Percentiles rank a stretch among this genome's conserved stretches.
phyloP scores from a whole-genome alignment of 2,797 vertebrate genomes.

The Gallirallus australis region DNA sequence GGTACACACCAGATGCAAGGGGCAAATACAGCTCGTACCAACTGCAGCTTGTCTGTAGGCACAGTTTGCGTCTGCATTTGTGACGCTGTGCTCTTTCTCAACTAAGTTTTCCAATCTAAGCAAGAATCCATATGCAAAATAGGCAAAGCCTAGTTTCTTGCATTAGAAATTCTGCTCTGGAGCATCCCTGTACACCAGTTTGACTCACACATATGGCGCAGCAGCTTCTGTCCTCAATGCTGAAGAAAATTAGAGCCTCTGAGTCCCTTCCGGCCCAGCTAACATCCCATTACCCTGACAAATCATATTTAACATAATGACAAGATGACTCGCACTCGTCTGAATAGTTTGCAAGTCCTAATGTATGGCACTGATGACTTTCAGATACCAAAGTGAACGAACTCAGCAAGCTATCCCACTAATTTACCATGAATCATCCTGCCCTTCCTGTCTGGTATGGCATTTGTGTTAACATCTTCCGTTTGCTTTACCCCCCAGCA shows the following conservation, averaged over 20 bases:
- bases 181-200: neutral
- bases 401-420: neutral
- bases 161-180: neutral
- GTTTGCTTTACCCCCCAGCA: neutral
- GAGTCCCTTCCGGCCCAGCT: neutral
- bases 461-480: neutral
- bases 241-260: neutral
- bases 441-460: neutral
- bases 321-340: neutral
- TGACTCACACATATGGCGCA: neutral
- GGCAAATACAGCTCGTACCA: neutral
- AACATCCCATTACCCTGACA: neutral
- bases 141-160: neutral
- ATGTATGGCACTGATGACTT: neutral
- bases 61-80: neutral
- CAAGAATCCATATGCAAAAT: neutral
- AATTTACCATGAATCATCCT: neutral
- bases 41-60: neutral
- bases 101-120: neutral
- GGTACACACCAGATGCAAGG: neutral
- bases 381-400: neutral
- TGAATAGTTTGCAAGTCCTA: neutral
- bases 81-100: neutral
- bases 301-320: neutral
- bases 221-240: neutral